Conservation (phyloP, 2,888 invertebrate genomes). For the Limulus polyphemus region DNA sequence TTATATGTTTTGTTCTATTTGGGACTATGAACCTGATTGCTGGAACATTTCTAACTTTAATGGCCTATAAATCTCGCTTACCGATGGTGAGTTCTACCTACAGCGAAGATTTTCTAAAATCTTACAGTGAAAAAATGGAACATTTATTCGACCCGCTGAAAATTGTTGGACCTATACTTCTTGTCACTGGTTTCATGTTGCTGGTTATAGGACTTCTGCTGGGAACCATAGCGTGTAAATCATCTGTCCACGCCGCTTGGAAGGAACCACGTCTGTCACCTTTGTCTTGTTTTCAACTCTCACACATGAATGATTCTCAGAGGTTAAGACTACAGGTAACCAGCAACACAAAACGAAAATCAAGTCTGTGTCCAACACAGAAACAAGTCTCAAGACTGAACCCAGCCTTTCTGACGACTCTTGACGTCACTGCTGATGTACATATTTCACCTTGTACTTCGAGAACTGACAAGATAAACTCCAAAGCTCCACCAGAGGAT, state of each 20-base stretch:
- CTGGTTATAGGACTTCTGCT: constrained; percentile 13
- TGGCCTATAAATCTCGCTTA: constrained; percentile 9
- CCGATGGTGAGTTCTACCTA: not conserved
- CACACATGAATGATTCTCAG: no score
- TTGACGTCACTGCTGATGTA: no score
- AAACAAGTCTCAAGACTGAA: no score
- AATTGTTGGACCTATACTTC: constrained; percentile 15
- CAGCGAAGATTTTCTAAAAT: constrained; percentile 5
- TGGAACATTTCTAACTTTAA: constrained; percentile 14
- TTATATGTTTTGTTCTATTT: constrained; percentile 16
- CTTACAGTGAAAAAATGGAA: not conserved
- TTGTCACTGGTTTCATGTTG: constrained; percentile 11
- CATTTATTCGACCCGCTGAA: constrained; percentile 14
- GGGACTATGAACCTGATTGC: constrained; percentile 17
- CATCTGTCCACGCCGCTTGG: not conserved
- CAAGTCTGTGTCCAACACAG: no score
- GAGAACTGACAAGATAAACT: no score
- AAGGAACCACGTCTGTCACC: no score
- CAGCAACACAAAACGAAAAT: no score
- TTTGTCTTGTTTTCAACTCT: no score
- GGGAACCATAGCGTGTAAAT: constrained; percentile 10
- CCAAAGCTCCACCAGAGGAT: no score
- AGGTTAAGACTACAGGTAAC: no score
- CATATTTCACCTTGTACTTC: no score
- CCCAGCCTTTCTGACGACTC: no score